These are phyloP conservation scores for Irena cyanogastra DNA, from an alignment of 2,113 vertebrate genomes.

Conservation along the genomic window DNA sequence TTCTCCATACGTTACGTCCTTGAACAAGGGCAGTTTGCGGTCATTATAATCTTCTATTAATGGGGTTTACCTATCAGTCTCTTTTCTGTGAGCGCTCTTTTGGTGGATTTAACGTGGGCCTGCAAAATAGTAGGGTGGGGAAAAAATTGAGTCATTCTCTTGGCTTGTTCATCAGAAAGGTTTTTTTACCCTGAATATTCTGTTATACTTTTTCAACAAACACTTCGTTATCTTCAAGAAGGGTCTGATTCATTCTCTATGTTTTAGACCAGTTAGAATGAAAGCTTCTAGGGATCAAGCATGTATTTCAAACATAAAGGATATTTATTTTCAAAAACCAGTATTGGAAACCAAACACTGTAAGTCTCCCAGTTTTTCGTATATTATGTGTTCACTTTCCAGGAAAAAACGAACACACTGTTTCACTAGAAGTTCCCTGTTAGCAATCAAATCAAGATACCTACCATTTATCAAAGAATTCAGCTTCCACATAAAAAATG, in stretches of 20 bases:
- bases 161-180: slow-evolving; percentile 24
- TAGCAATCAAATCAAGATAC: slow-evolving; percentile 14
- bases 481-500: not conserved
- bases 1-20: slow-evolving; percentile 42
- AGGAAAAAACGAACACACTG: slow-evolving; percentile 13
- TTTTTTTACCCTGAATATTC: slow-evolving; percentile 26
- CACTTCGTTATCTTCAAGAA: slow-evolving; percentile 51
- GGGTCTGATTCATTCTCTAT: slow-evolving; percentile 26
- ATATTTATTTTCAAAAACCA: slow-evolving; percentile 16
- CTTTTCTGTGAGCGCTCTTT: slow-evolving; percentile 14
- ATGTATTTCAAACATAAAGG: not conserved
- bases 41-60: slow-evolving; percentile 50
- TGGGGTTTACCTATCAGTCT: slow-evolving; percentile 15
- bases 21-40: slow-evolving; percentile 54
- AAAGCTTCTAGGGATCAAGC: slow-evolving; percentile 38
- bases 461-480: not conserved
- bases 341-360: not conserved
- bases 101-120: slow-evolving; percentile 14
- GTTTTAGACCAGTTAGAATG: slow-evolving; percentile 8
- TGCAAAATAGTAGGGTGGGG: not conserved
- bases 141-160: not conserved
- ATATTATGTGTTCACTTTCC: not conserved
- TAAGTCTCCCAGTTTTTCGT: not conserved
- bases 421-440: not conserved
- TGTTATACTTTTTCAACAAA: slow-evolving; percentile 46